Evolutionary conservation across 2,797 vertebrate species (phyloP).

Genomic region (Ataeniobius toweri): DNA sequence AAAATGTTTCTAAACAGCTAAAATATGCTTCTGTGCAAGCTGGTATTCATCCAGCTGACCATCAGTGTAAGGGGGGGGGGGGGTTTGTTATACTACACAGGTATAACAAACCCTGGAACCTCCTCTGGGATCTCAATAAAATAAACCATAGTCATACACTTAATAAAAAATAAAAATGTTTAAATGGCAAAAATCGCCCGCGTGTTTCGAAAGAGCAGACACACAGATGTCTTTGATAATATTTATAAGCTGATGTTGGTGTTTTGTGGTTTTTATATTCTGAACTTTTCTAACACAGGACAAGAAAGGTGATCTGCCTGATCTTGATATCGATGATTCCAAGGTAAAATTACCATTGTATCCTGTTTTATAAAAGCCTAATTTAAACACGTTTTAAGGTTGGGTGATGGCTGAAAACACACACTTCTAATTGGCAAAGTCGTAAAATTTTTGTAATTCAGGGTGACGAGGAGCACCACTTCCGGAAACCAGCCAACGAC

Average conservation of each 20-base stretch:
- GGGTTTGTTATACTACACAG: no score
- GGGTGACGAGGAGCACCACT: conserved; percentile 90
- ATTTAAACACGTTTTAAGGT: accelerated
- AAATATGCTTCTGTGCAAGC: no score
- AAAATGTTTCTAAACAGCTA: no score
- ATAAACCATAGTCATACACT: no score
- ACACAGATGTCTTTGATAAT: background rate
- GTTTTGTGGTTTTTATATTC: background rate
- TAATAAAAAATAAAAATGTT: no score
- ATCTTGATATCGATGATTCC: conserved; percentile 62
- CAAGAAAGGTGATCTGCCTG: conserved; percentile 71
- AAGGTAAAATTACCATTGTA: conserved; percentile 61
- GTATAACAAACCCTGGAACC: no score
- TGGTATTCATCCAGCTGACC: no score
- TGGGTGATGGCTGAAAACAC: accelerated
- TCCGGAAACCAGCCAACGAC: conserved; percentile 97
- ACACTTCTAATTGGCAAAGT: background rate
- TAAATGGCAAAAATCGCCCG: no score
- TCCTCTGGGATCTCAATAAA: no score
- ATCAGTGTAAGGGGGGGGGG: no score
- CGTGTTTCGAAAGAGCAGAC: background rate
- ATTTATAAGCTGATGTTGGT: background rate
- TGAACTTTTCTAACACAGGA: conserved; percentile 36
- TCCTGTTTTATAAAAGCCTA: background rate
- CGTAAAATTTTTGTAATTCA: conserved; percentile 66